Evolutionary conservation across 2,113 vertebrate genomes (phyloP).

Genomic region (Speoplatyrhinus poulsoni): DNA sequence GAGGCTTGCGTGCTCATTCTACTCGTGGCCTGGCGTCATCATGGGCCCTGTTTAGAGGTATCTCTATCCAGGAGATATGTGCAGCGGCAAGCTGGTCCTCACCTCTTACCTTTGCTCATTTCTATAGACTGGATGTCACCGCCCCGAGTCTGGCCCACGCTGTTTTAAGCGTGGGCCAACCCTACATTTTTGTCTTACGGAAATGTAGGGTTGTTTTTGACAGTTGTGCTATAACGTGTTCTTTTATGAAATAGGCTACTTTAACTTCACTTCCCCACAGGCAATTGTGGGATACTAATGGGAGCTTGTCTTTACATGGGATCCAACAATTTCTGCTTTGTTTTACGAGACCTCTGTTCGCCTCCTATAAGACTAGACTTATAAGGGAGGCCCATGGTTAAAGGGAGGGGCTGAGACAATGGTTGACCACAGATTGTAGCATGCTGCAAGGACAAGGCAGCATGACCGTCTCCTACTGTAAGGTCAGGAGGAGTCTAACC

Average conservation of each 20-base stretch:
- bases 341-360: constrained; percentile 46
- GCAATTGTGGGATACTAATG: not conserved
- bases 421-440: constrained; percentile 72
- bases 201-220: constrained; percentile 41
- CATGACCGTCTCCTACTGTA: constrained; percentile 49
- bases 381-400: constrained; percentile 48
- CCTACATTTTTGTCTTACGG: constrained; percentile 36
- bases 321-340: constrained; percentile 27
- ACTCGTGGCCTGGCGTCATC: no score
- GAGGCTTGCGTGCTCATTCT: no score
- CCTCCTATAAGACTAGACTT: constrained; percentile 13
- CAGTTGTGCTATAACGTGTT: no score
- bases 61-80: no score
- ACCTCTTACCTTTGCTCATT: no score
- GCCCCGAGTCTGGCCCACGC: no score
- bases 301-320: constrained; percentile 8
- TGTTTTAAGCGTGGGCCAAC: no score
- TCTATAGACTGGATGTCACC: no score
- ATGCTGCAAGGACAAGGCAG: constrained; percentile 47
- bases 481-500: no score
- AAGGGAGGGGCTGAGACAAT: constrained; percentile 60
- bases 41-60: no score
- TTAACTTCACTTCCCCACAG: not conserved
- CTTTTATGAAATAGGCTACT: not conserved
- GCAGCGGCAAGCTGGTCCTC: no score